These are phyloP conservation scores for Saccopteryx bilineata DNA, from an alignment of 2,113 vertebrate species.

Conservation along the genomic window DNA sequence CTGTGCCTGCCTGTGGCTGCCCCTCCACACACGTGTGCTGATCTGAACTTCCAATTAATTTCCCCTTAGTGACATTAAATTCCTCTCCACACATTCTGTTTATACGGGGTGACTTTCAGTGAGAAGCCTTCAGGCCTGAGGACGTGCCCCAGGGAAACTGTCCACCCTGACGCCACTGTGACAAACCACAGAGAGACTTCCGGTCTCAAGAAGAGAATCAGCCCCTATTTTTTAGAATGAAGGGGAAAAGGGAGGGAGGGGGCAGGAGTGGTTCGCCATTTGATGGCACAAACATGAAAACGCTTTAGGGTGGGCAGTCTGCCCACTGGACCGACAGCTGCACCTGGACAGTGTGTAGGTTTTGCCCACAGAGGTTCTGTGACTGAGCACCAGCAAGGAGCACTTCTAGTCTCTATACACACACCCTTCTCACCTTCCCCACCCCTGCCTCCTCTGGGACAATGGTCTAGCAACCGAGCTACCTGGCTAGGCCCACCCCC, in stretches of 20 bases:
- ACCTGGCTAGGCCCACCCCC: no score
- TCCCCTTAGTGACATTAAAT: not conserved
- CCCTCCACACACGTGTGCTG: accelerated
- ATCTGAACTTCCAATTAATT: not conserved
- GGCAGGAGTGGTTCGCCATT: accelerated
- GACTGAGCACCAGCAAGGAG: accelerated
- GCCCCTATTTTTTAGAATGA: not conserved
- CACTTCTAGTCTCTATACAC: not conserved
- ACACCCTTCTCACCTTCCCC: not conserved
- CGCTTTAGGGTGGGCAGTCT: not conserved
- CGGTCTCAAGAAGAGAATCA: not conserved
- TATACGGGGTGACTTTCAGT: not conserved
- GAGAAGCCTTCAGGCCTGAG: not conserved
- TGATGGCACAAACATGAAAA: not conserved
- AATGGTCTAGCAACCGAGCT: no score
- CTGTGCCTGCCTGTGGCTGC: accelerated
- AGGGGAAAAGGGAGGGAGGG: not conserved
- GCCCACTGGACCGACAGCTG: accelerated
- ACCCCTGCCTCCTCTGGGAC: not conserved
- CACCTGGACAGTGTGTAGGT: accelerated
- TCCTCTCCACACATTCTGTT: not conserved
- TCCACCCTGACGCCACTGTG: no score
- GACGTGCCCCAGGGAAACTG: not conserved
- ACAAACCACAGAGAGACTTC: not conserved
- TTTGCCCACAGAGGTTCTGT: not conserved